These are phyloP conservation scores for Rhinoraja longicauda DNA, from an alignment of 2,797 vertebrate genomes.

Conservation along the genomic window DNA sequence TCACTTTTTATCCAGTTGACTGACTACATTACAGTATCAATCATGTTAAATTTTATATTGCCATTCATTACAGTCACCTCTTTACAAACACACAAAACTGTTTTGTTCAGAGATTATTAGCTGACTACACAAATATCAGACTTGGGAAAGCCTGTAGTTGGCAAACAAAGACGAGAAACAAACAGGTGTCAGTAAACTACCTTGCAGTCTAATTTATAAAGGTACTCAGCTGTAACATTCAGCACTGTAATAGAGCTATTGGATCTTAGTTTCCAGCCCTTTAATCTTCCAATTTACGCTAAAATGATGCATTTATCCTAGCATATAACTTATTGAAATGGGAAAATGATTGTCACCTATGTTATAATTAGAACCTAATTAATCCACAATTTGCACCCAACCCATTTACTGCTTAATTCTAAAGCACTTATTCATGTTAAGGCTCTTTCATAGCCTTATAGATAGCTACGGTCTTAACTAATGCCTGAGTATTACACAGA, in stretches of 20 bases:
- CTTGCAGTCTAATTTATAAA: background rate
- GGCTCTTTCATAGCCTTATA: background rate
- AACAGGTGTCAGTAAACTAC: background rate
- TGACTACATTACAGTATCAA: background rate
- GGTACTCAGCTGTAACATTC: constrained; percentile 4
- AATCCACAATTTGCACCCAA: background rate
- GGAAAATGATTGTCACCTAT: background rate
- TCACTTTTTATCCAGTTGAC: background rate
- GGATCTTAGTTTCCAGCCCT: background rate
- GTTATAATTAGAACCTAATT: background rate
- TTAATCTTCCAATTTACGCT: background rate
- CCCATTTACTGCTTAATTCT: background rate
- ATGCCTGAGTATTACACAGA: background rate
- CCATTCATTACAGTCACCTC: background rate
- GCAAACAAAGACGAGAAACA: background rate
- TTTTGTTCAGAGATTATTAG: background rate
- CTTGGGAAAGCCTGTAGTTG: background rate
- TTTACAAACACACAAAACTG: background rate
- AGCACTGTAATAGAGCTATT: background rate
- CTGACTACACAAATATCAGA: background rate
- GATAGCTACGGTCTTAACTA: too few species aligned
- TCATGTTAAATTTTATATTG: background rate
- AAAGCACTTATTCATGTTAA: background rate
- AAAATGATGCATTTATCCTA: background rate
- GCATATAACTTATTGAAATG: background rate